Evolutionary conservation across 2,797 vertebrate species (phyloP).

Genomic region (Aplochiton taeniatus): DNA sequence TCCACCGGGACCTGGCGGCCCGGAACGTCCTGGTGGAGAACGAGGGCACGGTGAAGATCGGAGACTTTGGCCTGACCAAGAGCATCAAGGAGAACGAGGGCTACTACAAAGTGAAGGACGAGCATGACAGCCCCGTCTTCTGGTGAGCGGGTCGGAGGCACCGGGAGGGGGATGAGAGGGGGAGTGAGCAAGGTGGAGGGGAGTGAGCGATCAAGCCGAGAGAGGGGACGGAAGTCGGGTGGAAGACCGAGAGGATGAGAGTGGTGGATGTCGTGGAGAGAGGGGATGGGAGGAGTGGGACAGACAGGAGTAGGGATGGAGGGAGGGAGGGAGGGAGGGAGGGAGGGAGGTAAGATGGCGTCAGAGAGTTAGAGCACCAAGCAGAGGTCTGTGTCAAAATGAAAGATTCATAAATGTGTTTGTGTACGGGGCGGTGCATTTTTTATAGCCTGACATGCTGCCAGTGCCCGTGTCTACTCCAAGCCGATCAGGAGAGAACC

Average conservation of each 20-base stretch:
- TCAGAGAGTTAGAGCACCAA: neutral
- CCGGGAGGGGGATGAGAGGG: neutral
- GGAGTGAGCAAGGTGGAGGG: neutral
- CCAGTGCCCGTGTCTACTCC: no score
- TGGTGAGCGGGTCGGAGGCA: slow-evolving; percentile 76
- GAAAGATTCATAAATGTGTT: neutral
- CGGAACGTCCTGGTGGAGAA: slow-evolving; percentile 96
- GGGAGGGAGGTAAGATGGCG: neutral
- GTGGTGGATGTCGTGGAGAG: neutral
- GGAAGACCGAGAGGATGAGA: no score
- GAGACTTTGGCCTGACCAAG: slow-evolving; percentile 96
- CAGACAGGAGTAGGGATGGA: neutral
- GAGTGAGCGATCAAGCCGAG: neutral
- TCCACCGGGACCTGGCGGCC: slow-evolving; percentile 94
- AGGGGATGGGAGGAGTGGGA: neutral
- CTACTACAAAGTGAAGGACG: slow-evolving; percentile 95
- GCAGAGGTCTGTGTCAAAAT: no score
- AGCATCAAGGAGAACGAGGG: slow-evolving; percentile 93
- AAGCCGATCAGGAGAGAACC: no score
- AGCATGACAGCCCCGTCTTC: slow-evolving; percentile 93
- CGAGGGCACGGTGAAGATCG: slow-evolving; percentile 92
- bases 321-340: neutral
- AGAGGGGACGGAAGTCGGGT: neutral
- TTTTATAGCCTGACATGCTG: no score
- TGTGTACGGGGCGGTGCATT: no score